A percentile compares a stretch with the other conserved stretches of the same genome.
phyloP scores from a whole-genome alignment of 2,113 vertebrate species.

The Sisor rabdophorus region DNA sequence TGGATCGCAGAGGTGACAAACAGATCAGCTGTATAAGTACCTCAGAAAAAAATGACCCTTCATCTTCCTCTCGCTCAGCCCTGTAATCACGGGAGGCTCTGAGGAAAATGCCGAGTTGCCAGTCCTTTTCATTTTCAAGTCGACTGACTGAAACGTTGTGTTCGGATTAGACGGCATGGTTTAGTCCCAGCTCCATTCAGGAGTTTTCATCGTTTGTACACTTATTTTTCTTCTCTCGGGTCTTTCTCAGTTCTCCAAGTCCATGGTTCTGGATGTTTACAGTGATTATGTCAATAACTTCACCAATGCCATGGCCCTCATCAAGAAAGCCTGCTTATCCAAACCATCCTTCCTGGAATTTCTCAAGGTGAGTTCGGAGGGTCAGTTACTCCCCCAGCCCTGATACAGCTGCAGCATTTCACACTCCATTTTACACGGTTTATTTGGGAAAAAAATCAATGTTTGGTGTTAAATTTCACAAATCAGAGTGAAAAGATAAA shows the following conservation, averaged over 20 bases:
- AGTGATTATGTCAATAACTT: conserved; percentile 98
- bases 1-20: conserved; percentile 54
- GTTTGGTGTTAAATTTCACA: too few species aligned
- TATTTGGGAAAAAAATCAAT: too few species aligned
- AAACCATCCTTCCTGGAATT: conserved; percentile 93
- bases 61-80: conserved; percentile 36
- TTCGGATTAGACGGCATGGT: neutral
- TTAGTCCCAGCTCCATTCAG: neutral
- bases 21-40: conserved; percentile 54
- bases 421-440: too few species aligned
- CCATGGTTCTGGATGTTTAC: conserved; percentile 95
- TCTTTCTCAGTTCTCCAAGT: conserved; percentile 93
- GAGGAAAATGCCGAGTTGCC: conserved; percentile 2
- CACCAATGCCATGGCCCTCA: conserved; percentile 90
- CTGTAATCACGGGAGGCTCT: conserved; percentile 15
- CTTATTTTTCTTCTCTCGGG: conserved; percentile 51
- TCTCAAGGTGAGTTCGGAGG: conserved; percentile 78
- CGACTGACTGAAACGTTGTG: neutral
- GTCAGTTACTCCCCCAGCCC: neutral
- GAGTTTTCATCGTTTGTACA: neutral
- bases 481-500: too few species aligned
- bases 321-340: conserved; percentile 93
- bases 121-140: conserved; percentile 3
- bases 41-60: conserved; percentile 54
- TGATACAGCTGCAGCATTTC: neutral